phyloP scores from a whole-genome alignment of 2,113 vertebrate species.

The Leucoraja erinaceus region DNA sequence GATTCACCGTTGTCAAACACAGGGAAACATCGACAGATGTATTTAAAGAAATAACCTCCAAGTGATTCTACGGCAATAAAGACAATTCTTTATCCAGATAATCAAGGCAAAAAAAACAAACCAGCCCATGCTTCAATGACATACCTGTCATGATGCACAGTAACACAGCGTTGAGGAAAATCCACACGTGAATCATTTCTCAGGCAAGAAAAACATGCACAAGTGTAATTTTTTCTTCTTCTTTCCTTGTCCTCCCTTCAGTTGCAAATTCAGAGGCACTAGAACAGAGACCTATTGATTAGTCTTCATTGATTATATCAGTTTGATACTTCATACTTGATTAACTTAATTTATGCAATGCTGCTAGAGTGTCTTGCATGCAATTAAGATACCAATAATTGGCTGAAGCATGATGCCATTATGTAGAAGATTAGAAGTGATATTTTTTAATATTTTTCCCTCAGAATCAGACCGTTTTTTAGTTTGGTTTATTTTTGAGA shows the following conservation, averaged over 20 bases:
- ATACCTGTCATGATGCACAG: conserved; percentile 53
- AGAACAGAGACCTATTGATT: neutral
- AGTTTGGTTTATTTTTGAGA: too few relatives aligned
- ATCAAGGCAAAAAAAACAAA: neutral
- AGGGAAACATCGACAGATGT: too few relatives aligned
- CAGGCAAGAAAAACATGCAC: neutral
- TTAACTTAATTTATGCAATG: neutral
- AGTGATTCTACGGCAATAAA: neutral
- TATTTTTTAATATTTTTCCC: neutral
- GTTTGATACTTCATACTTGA: too few relatives aligned
- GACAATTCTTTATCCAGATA: neutral
- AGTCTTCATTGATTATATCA: too few relatives aligned
- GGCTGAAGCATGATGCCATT: neutral
- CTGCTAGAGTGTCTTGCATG: too few relatives aligned
- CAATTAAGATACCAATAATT: neutral
- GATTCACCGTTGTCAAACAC: neutral
- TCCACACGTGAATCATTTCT: conserved; percentile 46
- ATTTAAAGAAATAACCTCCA: too few relatives aligned
- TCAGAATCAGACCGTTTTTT: neutral
- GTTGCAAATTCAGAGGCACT: neutral
- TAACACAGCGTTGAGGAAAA: conserved; percentile 44
- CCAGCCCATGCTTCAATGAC: conserved; percentile 36
- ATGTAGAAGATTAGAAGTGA: neutral
- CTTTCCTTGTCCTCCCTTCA: conserved; percentile 21
- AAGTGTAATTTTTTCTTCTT: neutral